Evolutionary conservation across 2,797 vertebrate species (phyloP).

Genomic region (Furcifer pardalis): DNA sequence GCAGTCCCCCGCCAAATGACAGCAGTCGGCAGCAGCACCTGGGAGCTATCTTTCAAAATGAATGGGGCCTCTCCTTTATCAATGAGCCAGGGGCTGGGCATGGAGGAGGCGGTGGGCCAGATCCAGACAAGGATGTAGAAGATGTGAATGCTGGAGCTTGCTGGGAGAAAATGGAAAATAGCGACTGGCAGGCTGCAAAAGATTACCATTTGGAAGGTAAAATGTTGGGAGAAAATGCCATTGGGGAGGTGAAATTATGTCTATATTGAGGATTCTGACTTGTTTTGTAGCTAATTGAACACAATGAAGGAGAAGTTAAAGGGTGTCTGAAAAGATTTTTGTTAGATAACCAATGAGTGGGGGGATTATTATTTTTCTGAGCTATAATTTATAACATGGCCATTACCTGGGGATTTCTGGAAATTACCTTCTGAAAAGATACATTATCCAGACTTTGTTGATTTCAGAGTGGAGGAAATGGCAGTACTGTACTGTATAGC

Average conservation of each 20-base stretch:
- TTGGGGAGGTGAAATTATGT: too few relatives aligned
- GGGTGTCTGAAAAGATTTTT: not conserved
- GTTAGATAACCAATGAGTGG: not conserved
- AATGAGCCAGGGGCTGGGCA: conserved; percentile 71
- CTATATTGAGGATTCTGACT: not conserved
- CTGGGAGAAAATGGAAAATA: conserved; percentile 46
- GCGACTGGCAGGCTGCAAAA: conserved; percentile 51
- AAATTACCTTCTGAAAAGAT: too few relatives aligned
- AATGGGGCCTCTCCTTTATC: conserved; percentile 89
- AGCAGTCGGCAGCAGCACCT: conserved; percentile 58
- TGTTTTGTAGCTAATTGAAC: not conserved
- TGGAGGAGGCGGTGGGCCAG: conserved; percentile 18
- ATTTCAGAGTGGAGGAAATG: too few relatives aligned
- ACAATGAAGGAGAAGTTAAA: not conserved
- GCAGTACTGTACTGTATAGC: too few relatives aligned
- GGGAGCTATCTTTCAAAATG: conserved; percentile 85
- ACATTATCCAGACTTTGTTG: too few relatives aligned
- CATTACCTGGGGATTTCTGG: too few relatives aligned
- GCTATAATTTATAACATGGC: too few relatives aligned
- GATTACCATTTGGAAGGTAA: conserved; percentile 50
- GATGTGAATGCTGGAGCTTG: conserved; percentile 10
- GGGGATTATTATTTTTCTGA: not conserved
- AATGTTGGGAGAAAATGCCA: not conserved
- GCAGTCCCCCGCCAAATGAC: conserved; percentile 7
- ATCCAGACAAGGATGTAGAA: conserved; percentile 17